Conservation (phyloP, 2,888 invertebrate genomes). For the Ganaspis brasiliensis region DNA sequence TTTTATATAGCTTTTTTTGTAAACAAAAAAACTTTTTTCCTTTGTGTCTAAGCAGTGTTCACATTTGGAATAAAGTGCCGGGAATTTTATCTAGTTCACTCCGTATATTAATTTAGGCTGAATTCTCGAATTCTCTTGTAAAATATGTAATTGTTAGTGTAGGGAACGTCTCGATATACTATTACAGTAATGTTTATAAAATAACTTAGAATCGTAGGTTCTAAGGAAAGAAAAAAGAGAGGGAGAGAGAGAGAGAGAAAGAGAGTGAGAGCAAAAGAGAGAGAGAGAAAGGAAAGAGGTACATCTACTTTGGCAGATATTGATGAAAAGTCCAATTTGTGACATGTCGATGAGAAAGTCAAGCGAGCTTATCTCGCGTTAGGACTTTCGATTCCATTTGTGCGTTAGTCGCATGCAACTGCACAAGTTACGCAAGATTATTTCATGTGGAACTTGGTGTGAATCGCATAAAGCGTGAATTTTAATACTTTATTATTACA, state of each 20-base stretch:
- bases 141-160: constrained; percentile 74
- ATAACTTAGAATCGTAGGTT: constrained; percentile 69
- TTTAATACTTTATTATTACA: constrained; percentile 52
- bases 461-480: constrained; percentile 47
- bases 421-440: constrained; percentile 49
- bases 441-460: constrained; percentile 49
- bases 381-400: constrained; percentile 43
- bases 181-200: constrained; percentile 69
- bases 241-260: constrained; percentile 58
- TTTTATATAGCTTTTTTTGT: too few species aligned
- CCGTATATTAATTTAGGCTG: constrained; percentile 67
- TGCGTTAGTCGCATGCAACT: constrained; percentile 42
- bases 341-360: constrained; percentile 46
- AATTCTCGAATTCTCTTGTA: constrained; percentile 73
- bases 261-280: constrained; percentile 47
- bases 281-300: constrained; percentile 62
- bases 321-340: constrained; percentile 67
- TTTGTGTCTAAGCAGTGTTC: not conserved
- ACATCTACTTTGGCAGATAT: constrained; percentile 78
- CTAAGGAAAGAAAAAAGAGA: constrained; percentile 64
- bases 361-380: constrained; percentile 43
- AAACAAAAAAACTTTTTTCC: too few species aligned
- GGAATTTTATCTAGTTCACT: constrained; percentile 17
- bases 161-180: constrained; percentile 71
- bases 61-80: constrained; percentile 23